Conservation (phyloP, 92 coral and sea anemone species). For the Heteractis magnifica region DNA sequence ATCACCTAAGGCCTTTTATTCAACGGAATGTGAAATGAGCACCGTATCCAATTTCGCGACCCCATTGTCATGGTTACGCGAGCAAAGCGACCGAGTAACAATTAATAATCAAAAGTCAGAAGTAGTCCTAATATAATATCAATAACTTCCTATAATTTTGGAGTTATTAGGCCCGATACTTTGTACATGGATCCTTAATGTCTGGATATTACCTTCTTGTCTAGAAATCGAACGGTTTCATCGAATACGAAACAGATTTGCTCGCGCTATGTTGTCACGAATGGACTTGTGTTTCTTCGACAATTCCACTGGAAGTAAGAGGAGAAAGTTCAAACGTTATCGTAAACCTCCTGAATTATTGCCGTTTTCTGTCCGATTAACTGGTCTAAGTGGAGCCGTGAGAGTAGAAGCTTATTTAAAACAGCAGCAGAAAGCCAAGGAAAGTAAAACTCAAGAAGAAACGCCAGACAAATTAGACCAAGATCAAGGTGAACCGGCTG, state of each 20-base stretch:
- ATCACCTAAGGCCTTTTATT: constrained; percentile 5
- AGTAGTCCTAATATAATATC: background rate
- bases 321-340: constrained; percentile 67
- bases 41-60: constrained; percentile 7
- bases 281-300: constrained; percentile 81
- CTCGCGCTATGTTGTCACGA: constrained; percentile 68
- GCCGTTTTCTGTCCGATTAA: constrained; percentile 89
- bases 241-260: constrained; percentile 1
- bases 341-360: constrained; percentile 90
- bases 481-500: constrained; percentile 26
- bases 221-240: constrained; percentile 6
- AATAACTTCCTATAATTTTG: constrained; percentile 7
- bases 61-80: constrained; percentile 10
- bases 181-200: constrained; percentile 1
- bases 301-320: constrained; percentile 31
- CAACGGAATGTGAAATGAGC: constrained; percentile 31
- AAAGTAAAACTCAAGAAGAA: constrained; percentile 23
- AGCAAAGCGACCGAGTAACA: constrained; percentile 7
- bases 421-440: constrained; percentile 82
- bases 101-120: constrained; percentile 5
- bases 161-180: constrained; percentile 4
- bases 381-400: constrained; percentile 96
- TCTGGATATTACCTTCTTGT: background rate
- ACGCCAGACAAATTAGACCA: constrained; percentile 5
- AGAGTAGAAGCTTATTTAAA: constrained; percentile 94